Evolutionary conservation across 2,797 vertebrate species (phyloP).

Genomic region (Chrosomus eos): DNA sequence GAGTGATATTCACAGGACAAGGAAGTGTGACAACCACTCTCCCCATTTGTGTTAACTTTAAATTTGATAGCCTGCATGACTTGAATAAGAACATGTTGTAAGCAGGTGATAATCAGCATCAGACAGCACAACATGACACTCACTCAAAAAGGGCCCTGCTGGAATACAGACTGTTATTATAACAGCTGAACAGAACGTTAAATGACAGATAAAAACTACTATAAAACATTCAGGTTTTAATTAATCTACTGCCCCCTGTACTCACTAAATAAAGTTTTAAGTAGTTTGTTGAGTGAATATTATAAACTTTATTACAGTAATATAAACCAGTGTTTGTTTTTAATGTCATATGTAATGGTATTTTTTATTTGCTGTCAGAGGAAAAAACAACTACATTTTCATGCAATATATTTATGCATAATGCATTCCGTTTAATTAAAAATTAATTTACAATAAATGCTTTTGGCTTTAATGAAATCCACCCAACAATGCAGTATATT

Average conservation of each 20-base stretch:
- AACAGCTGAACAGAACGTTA: not conserved
- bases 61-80: not conserved
- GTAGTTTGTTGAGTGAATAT: not conserved
- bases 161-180: no score
- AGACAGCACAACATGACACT: not conserved
- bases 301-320: not conserved
- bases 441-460: conserved; percentile 3
- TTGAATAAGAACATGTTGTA: not conserved
- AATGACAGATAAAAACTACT: not conserved
- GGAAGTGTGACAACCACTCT: no score
- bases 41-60: not conserved
- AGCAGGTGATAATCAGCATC: not conserved
- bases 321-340: not conserved
- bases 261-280: not conserved
- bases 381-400: not conserved
- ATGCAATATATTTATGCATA: not conserved
- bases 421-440: not conserved
- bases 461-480: conserved; percentile 1
- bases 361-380: not conserved
- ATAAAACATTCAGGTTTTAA: conserved; percentile 1
- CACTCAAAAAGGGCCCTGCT: no score
- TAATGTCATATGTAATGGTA: not conserved
- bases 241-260: not conserved
- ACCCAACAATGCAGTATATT: conserved; percentile 9
- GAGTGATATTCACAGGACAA: not conserved